These are phyloP conservation scores for Homalodisca vitripennis DNA, from an alignment of 1,140 invertebrate genomes.

Conservation along the genomic window DNA sequence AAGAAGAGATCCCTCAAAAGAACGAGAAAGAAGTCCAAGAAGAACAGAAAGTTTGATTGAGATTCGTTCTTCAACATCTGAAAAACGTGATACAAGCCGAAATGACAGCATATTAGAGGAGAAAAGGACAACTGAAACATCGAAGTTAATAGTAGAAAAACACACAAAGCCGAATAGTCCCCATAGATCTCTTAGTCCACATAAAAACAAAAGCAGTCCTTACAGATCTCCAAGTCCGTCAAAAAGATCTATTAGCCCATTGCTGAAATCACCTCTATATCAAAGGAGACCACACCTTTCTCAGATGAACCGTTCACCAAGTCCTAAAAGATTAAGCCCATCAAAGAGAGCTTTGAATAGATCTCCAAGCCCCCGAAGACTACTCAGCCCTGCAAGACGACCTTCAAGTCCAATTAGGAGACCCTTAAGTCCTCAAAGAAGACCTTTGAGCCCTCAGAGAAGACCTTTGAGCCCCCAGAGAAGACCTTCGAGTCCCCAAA, in stretches of 20 bases:
- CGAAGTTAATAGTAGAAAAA: background rate
- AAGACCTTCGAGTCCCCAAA: background rate
- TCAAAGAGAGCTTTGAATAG: background rate
- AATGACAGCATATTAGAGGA: background rate
- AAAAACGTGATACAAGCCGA: background rate
- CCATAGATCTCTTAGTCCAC: background rate
- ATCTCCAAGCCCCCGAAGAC: background rate
- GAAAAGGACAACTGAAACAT: background rate
- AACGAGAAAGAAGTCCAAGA: constrained; percentile 21
- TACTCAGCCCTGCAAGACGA: background rate
- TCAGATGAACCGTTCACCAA: background rate
- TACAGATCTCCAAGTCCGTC: constrained; percentile 2
- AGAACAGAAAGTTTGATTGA: constrained; percentile 9
- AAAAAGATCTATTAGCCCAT: background rate
- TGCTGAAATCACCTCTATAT: constrained; percentile 1
- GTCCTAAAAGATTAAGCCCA: background rate
- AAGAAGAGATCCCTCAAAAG: constrained; percentile 26
- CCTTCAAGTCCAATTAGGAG: background rate
- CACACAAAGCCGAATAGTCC: background rate
- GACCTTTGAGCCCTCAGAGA: background rate
- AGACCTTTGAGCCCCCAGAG: background rate
- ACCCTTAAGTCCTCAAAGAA: background rate
- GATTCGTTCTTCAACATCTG: too few species aligned
- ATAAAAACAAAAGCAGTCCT: constrained; percentile 5
- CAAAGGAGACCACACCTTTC: background rate